Conservation (phyloP, 2,113 vertebrate species). For the Marmota flaviventris region DNA sequence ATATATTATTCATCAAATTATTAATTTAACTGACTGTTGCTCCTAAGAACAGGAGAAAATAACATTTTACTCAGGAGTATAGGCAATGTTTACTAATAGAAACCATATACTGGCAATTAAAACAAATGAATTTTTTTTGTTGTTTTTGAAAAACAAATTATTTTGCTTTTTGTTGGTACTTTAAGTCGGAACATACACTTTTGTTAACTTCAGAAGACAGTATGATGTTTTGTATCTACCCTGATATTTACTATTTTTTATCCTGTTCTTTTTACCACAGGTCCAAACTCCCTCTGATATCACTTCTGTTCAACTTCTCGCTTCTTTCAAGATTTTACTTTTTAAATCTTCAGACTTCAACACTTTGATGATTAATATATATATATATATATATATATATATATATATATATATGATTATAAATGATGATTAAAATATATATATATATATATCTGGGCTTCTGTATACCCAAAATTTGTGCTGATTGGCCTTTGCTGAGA, state of each 20-base stretch:
- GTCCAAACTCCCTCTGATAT: not conserved
- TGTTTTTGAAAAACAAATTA: too few relatives aligned
- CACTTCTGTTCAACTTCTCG: not conserved
- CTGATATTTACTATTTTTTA: not conserved
- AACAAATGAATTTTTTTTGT: too few relatives aligned
- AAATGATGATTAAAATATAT: too few relatives aligned
- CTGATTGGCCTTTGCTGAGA: not conserved
- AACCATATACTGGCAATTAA: not conserved
- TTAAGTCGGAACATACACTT: not conserved
- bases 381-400: too few relatives aligned
- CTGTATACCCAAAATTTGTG: not conserved
- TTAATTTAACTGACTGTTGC: not conserved
- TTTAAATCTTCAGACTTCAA: not conserved
- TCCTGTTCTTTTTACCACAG: not conserved
- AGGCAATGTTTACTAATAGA: not conserved
- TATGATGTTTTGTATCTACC: not conserved
- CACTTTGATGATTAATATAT: not conserved
- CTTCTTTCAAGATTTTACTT: not conserved
- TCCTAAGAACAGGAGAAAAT: not conserved
- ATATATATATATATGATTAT: too few relatives aligned
- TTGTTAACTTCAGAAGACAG: not conserved
- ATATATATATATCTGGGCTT: not conserved
- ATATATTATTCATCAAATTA: not conserved
- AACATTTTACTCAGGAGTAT: not conserved
- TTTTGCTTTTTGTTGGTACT: not conserved